Conservation (phyloP, 64 coral and sea anemone species). For the Trachythela sp. region DNA sequence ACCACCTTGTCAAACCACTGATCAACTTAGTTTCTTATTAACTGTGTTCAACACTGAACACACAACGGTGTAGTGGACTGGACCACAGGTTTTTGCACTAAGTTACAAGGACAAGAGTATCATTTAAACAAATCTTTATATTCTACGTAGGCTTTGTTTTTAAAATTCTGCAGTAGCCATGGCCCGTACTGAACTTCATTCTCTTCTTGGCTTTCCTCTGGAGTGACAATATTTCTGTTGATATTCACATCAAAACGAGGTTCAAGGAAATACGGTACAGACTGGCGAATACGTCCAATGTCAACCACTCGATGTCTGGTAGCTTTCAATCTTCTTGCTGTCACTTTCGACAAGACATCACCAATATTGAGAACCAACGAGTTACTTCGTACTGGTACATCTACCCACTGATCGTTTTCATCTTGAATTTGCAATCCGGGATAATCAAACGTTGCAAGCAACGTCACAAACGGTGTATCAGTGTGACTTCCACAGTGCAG, state of each 20-base stretch:
- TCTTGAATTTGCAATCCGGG: conserved; percentile 36
- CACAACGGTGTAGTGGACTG: no score
- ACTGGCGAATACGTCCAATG: conserved; percentile 19
- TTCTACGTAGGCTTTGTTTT: background rate
- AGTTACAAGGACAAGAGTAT: background rate
- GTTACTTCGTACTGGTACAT: conserved; percentile 16
- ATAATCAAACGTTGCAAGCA: conserved; percentile 52
- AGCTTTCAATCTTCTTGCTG: conserved; percentile 33
- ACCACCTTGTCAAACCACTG: no score
- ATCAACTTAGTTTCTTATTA: no score
- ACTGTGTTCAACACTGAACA: no score
- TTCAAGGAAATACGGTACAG: conserved; percentile 56
- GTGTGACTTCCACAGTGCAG: conserved; percentile 41
- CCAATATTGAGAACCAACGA: conserved; percentile 55
- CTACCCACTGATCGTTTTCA: conserved; percentile 34
- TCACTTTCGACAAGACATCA: conserved; percentile 39
- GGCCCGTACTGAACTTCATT: background rate
- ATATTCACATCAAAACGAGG: conserved; percentile 58
- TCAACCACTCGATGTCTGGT: conserved; percentile 54
- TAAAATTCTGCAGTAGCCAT: background rate
- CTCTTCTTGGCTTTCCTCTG: background rate
- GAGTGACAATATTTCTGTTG: background rate
- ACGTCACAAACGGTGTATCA: conserved; percentile 45
- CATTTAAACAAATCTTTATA: background rate
- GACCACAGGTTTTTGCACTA: no score